Evolutionary conservation across 2,888 invertebrate genomes (phyloP).

Genomic region (Ephialtes manifestator): DNA sequence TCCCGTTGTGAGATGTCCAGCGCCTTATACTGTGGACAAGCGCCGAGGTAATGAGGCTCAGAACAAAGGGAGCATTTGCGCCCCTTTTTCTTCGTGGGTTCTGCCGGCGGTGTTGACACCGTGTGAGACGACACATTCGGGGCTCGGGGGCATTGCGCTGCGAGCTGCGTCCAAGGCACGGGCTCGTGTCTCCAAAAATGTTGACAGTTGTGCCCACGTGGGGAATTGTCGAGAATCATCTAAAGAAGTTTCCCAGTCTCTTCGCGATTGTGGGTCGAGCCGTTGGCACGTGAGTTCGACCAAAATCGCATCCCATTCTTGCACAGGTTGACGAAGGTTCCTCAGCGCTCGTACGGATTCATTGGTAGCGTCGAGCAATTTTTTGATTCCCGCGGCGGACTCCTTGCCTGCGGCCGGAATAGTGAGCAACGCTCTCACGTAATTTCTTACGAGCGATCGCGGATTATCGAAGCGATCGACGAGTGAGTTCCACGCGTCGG

Average conservation of each 20-base stretch:
- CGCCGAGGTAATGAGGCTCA: neutral
- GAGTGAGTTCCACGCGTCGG: neutral
- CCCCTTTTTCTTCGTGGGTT: neutral
- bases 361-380: neutral
- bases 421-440: neutral
- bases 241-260: conserved; percentile 13
- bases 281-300: conserved; percentile 20
- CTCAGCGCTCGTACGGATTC: neutral
- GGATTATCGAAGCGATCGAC: conserved; percentile 7
- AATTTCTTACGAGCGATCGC: neutral
- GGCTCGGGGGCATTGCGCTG: too few species aligned
- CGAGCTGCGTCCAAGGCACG: too few species aligned
- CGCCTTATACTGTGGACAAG: neutral
- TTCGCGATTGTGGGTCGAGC: conserved; percentile 2
- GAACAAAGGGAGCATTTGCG: conserved; percentile 2
- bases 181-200: neutral
- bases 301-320: neutral
- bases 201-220: neutral
- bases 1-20: neutral
- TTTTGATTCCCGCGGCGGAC: neutral
- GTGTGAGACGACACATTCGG: neutral
- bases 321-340: neutral
- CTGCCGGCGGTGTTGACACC: too few species aligned
- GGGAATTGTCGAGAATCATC: neutral
- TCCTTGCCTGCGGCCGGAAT: neutral